A percentile compares a stretch with the other conserved stretches of the same genome.
phyloP scores from a whole-genome alignment of 1,140 invertebrate genomes.

The Drosophila quadrilineata region DNA sequence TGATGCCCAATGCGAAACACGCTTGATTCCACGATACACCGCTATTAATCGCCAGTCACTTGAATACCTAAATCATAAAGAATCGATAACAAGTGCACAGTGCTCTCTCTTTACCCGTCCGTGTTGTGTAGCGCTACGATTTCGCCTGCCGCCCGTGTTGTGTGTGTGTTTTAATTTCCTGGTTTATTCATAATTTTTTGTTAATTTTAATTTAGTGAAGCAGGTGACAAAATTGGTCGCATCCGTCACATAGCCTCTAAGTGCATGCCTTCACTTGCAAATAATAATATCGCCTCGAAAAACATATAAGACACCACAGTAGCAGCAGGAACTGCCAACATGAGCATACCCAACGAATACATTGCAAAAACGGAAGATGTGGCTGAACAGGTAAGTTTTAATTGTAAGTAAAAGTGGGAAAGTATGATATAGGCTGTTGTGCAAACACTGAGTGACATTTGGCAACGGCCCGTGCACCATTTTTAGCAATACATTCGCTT shows the following conservation, averaged over 20 bases:
- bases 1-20: conserved; percentile 10
- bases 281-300: neutral
- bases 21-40: conserved; percentile 14
- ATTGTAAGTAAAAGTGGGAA: conserved; percentile 14
- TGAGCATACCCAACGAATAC: conserved; percentile 93
- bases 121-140: conserved; percentile 37
- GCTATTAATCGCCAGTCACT: conserved; percentile 29
- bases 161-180: conserved; percentile 71
- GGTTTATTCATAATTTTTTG: conserved; percentile 71
- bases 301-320: conserved; percentile 1
- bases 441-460: neutral
- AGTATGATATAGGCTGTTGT: conserved; percentile 6
- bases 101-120: conserved; percentile 29
- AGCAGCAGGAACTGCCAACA: conserved; percentile 73
- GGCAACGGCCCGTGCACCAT: neutral
- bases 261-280: conserved; percentile 18
- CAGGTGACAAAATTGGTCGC: conserved; percentile 25
- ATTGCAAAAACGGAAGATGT: conserved; percentile 95
- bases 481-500: neutral
- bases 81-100: conserved; percentile 35
- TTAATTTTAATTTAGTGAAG: conserved; percentile 56
- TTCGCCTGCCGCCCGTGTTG: conserved; percentile 51
- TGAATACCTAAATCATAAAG: neutral
- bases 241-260: conserved; percentile 7
- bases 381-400: conserved; percentile 91